Conservation (phyloP, 2,113 vertebrate species). For the Podilymbus podiceps region DNA sequence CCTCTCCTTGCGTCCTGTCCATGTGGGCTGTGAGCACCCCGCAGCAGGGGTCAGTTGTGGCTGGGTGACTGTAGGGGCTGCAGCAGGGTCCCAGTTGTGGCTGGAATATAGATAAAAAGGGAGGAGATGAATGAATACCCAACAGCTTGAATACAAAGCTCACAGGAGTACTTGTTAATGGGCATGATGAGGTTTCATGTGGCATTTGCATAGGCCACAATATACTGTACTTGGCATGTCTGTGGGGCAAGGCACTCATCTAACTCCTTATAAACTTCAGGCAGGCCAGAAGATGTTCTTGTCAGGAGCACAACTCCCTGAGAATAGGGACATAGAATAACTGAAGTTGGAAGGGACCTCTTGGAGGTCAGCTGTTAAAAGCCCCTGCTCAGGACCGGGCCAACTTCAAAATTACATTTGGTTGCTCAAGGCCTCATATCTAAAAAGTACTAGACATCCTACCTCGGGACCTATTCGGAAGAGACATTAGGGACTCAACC, state of each 20-base stretch:
- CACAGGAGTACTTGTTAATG: not conserved
- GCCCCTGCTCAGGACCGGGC: not conserved
- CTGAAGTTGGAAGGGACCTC: not conserved
- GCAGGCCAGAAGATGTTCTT: not conserved
- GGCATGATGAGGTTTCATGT: not conserved
- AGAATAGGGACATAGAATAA: not conserved
- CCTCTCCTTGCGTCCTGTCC: not conserved
- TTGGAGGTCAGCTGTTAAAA: not conserved
- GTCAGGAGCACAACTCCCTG: not conserved
- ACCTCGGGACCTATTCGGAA: not conserved
- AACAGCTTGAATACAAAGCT: not conserved
- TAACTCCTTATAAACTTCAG: not conserved
- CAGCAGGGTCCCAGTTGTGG: not conserved
- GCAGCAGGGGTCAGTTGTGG: not conserved
- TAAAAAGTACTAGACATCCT: not conserved
- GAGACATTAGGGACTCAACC: not conserved
- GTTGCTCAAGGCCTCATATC: not conserved
- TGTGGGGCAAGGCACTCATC: not conserved
- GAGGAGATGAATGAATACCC: not conserved
- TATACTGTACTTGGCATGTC: not conserved
- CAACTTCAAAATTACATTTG: not conserved
- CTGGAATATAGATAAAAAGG: not conserved
- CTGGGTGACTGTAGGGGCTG: not conserved
- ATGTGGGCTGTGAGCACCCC: not conserved
- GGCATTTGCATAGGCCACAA: not conserved